Base-by-base conservation (phyloP, 2,113 vertebrate species). In the Cinclus mexicanus region DNA sequence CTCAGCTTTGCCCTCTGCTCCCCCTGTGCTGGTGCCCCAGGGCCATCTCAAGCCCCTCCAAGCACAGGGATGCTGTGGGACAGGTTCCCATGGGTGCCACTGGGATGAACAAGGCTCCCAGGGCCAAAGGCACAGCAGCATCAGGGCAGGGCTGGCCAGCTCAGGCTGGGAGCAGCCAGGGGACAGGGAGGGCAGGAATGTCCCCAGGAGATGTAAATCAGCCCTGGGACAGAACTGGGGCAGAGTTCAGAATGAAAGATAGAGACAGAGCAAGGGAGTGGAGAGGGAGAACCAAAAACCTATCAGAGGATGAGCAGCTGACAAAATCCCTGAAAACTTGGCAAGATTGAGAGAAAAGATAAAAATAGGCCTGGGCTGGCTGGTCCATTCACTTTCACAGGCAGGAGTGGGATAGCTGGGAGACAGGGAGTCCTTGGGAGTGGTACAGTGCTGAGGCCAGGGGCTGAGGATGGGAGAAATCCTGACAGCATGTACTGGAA, bases 11-110 rank as follows among this genome's bases (percentile, higher is more conserved):
- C 9, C 35, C 46, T 56, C 68, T 80, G 49, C 8, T 71, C 15
- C 44, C 1, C 1, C 7, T n/a, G 26, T 21, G 39, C 33, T 64
- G 26, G 0, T 39, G 8, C 10, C 29, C 26, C 39, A 9, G 2
- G 41, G 31, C 69, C 9, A 2, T 5, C 21, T 17, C 0, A 0
- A 72, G 33, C 19, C 31, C n/a, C 50, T 42, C 11, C 0, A 0
- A 59, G 47, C 0, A 0, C 2, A 1, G 53, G 12, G 41, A 47
- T 10, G 71, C 67, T 31, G 33, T 23, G 49, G 53, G 37, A 42
- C 37, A 41, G 72, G 64, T 5, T 69, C 14, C 23, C 79, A 61
- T 31, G 35, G 28, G 19, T 1, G 20, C 4, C 3, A 12, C 60
- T 49, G 35, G 65, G 37, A 42, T 42, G 70, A 50, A 63, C 1